These are phyloP conservation scores for Melanerpes aurifrons DNA, from an alignment of 2,113 vertebrate genomes.

Conservation along the genomic window DNA sequence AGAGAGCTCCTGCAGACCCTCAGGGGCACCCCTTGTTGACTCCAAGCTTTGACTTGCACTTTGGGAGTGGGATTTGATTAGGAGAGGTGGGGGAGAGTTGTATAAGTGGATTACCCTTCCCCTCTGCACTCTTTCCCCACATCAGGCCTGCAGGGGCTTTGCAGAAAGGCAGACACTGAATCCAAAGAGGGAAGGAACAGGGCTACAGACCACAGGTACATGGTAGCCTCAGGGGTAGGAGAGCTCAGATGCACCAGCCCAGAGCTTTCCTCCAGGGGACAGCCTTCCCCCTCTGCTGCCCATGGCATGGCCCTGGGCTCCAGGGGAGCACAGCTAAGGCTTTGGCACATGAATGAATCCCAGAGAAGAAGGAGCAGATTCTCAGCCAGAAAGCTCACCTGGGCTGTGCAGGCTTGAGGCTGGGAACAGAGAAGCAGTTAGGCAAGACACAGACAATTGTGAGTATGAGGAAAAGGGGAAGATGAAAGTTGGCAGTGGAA, in stretches of 20 bases:
- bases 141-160: not conserved
- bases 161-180: not conserved
- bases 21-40: not conserved
- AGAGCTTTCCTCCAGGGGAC: not conserved
- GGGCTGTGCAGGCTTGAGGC: not conserved
- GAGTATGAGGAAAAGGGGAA: not conserved
- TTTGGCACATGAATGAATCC: accelerated
- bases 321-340: not conserved
- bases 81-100: not conserved
- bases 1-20: not conserved
- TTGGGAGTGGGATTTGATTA: not conserved
- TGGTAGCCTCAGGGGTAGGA: not conserved
- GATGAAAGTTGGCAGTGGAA: not conserved
- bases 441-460: not conserved
- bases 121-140: not conserved
- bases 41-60: not conserved
- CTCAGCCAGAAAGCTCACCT: not conserved
- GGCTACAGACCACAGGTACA: not conserved
- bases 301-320: not conserved
- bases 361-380: not conserved
- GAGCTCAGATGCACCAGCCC: not conserved
- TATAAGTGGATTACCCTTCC: accelerated
- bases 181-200: not conserved
- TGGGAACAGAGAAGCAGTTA: not conserved
- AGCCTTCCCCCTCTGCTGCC: accelerated